Conservation (phyloP, 2,797 vertebrate species). For the Varecia variegata region DNA sequence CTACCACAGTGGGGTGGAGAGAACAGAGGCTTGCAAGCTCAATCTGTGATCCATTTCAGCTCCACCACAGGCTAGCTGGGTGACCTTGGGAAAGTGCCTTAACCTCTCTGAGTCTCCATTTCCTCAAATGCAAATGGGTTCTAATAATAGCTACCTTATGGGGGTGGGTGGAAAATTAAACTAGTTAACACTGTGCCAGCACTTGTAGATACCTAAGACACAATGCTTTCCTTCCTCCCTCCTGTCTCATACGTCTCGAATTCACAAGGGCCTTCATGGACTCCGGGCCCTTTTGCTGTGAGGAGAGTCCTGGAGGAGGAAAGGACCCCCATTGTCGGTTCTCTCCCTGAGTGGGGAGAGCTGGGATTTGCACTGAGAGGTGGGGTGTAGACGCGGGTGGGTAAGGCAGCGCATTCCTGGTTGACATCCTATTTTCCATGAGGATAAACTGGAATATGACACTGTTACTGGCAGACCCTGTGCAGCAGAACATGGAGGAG, state of each 20-base stretch:
- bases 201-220: neutral
- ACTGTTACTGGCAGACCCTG: conserved; percentile 76
- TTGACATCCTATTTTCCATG: conserved; percentile 61
- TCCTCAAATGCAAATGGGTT: neutral
- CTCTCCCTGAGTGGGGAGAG: neutral
- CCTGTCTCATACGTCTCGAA: neutral
- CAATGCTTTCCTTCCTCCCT: neutral
- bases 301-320: neutral
- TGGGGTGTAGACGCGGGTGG: neutral
- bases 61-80: neutral
- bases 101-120: neutral
- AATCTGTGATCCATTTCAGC: neutral
- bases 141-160: neutral
- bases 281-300: neutral
- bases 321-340: neutral
- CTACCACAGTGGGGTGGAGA: neutral
- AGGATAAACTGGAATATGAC: conserved; percentile 68
- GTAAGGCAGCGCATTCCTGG: conserved; percentile 54
- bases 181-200: neutral
- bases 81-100: neutral
- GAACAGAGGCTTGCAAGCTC: neutral
- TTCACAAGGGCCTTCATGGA: neutral
- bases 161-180: neutral
- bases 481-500: conserved; percentile 76
- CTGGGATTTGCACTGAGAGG: neutral